Base-by-base conservation (phyloP, 2,888 invertebrate species). In the Siphlonurus alternatus region DNA sequence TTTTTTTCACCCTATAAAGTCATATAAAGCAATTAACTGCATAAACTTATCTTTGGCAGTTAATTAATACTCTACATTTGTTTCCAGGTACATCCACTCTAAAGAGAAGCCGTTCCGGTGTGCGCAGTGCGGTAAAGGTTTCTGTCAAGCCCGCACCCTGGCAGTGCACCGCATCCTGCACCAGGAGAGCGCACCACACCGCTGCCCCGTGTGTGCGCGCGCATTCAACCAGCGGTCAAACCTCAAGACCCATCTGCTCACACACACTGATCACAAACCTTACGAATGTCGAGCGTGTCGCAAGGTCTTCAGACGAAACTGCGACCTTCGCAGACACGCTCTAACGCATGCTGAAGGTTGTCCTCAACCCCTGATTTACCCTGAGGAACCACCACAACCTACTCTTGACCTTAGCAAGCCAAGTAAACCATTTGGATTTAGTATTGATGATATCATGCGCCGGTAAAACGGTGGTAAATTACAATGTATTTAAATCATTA, bases 91-190 rank as follows among this genome's bases (percentile, higher is more conserved):
- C 78, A 98, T 96, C 69, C 97, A 98, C 79, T 93, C 94, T 63
- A 97, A 97, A 80, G 96, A 97, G 75, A 96, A 98, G 74, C 97
- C 97, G 1, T 98, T 96, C 80, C 95, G 94, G 74, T 98, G 97
- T 76, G 83, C 85, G 51, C 91, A 95, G 74, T 98, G 97, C 75
- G 94, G 93, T 64, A 98, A 98, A 75, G 97, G 97, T 1, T 98
- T 98, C 80, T 96, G 97, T 73, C 95, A 98, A 74, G 92, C 94
- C 20, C 83, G 97, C 70, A 98, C 97, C 0, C 78, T 98, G 69
- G 93, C 96, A 18, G 96, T 96, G 2, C 97, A 97, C 78, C 92
- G 92, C 78, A 93, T 93, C 65, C 82, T 94, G 5, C 94, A 94
- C 77, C 89, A 93, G 88, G 93, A 93, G 74, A 93, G 93, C 74